Conservation (phyloP, 2,113 vertebrate species). For the Rhabdornis inornatus region DNA sequence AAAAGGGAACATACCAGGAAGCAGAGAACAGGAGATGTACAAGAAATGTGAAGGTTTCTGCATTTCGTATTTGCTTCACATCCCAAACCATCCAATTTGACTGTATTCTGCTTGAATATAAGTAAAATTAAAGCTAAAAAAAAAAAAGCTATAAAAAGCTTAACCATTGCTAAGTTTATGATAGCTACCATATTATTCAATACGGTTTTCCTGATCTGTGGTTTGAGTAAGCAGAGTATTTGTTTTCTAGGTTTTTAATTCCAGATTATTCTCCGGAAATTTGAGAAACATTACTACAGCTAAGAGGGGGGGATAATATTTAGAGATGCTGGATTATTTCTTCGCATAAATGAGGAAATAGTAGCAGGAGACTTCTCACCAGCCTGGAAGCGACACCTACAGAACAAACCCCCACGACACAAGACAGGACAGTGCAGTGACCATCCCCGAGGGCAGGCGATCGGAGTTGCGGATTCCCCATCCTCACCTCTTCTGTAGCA, state of each 20-base stretch:
- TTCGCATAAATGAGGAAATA: fast-evolving
- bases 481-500: constrained; percentile 82
- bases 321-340: background rate
- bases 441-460: fast-evolving
- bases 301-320: fast-evolving
- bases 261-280: background rate
- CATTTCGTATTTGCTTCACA: background rate
- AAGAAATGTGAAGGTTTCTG: background rate
- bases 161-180: fast-evolving
- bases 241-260: background rate
- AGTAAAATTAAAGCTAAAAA: background rate
- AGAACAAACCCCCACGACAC: fast-evolving
- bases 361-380: no score
- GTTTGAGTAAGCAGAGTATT: background rate
- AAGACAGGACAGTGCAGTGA: fast-evolving
- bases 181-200: background rate
- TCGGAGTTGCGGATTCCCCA: fast-evolving
- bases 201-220: background rate
- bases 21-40: fast-evolving
- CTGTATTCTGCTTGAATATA: background rate
- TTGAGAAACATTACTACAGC: fast-evolving
- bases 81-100: background rate
- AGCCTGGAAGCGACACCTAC: fast-evolving
- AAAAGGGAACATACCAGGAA: background rate
- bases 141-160: background rate